Conservation (phyloP, 2,797 vertebrate species). For the Lutjanus argentimaculatus region DNA sequence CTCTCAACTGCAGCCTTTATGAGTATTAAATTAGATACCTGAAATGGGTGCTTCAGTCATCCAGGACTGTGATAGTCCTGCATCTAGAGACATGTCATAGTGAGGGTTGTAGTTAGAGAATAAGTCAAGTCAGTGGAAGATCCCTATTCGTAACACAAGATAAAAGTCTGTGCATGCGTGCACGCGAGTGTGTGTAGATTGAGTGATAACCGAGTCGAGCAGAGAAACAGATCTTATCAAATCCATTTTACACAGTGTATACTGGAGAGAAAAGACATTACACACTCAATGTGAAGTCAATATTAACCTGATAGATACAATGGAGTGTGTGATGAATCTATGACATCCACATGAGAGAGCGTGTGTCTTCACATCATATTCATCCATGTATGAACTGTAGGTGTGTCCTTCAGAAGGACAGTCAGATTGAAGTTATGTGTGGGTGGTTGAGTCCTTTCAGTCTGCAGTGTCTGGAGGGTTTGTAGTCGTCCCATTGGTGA, state of each 20-base stretch:
- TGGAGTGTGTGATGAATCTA: constrained; percentile 38
- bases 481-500: constrained; percentile 52
- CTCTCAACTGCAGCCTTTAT: constrained; percentile 2
- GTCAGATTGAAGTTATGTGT: constrained; percentile 67
- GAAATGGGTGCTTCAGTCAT: neutral
- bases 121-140: constrained; percentile 10
- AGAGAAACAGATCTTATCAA: constrained; percentile 61
- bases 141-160: constrained; percentile 23
- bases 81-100: constrained; percentile 7
- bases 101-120: constrained; percentile 17
- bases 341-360: constrained; percentile 26
- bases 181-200: constrained; percentile 9
- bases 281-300: constrained; percentile 55
- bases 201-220: constrained; percentile 44
- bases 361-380: constrained; percentile 34
- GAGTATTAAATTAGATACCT: neutral
- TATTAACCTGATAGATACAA: constrained; percentile 52
- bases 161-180: constrained; percentile 15
- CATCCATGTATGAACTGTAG: constrained; percentile 29
- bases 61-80: neutral
- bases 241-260: constrained; percentile 57
- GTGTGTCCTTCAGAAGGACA: constrained; percentile 67
- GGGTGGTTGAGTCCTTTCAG: constrained; percentile 61
- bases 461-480: constrained; percentile 42
- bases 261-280: constrained; percentile 53